Base-by-base conservation (phyloP, 1,140 invertebrate species). In the Spodoptera frugiperda region DNA sequence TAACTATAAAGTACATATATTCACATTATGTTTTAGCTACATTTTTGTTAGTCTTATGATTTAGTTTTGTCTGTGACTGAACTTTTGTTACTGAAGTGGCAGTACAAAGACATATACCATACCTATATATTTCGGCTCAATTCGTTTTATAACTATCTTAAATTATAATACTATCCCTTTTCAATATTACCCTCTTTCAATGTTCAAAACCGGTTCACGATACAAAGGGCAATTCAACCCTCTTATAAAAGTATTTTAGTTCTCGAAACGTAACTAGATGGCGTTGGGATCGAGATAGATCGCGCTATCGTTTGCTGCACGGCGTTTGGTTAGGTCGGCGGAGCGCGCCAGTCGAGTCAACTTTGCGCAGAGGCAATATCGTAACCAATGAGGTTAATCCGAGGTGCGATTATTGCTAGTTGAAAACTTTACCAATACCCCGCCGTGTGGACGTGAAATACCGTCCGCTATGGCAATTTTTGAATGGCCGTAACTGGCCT, bases 341-440 rank as follows among this genome's bases (percentile, higher is more conserved):
- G 33, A 39, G 33, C 33, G 33, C 5, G 33, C 33, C 6, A 39
- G 96, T 96, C 97, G 97, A 97, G 97, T 97, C 96, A 96, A 95
- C 96, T 96, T 96, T 96, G 96, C 95, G 95, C 96, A 96, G 96
- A 95, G 96, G 96, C 96, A 95, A 96, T 97, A 96, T 96, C 96
- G 96, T 97, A 97, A 97, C 96, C 97, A 96, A 97, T 97, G 97
- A 97, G 96, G 96, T 96, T 95, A 92, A 96, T 96, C 96, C 95
- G 96, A 97, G 96, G 96, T 97, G 96, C 96, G 96, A 97, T 97
- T 97, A 97, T 97, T 97, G 96, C 96, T 97, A 97, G 96, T 97
- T 97, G 96, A 97, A 97, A 97, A 97, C 96, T 97, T 96, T 96
- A 97, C 97, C 97, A 98, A 98, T 98, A 98, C 97, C 97, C 97